A percentile compares a stretch with the other conserved stretches of the same genome.
phyloP scores from a whole-genome alignment of 2,888 invertebrate species.

The Piscicola geometra region DNA sequence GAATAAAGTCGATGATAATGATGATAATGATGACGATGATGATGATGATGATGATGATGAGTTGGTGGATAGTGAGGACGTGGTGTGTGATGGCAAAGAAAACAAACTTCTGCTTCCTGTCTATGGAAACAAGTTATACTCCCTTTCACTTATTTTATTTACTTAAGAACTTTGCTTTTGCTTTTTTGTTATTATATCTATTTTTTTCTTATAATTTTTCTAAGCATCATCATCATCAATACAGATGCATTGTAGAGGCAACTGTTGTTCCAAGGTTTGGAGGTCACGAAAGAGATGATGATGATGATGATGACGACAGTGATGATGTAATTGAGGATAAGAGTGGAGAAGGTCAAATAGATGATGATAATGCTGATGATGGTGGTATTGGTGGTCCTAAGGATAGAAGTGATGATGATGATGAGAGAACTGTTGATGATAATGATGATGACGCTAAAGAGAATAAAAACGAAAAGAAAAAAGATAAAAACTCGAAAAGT shows the following conservation, averaged over 20 bases:
- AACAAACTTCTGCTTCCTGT: background rate
- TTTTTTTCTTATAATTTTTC: no score
- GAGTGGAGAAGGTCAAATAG: background rate
- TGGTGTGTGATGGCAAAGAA: background rate
- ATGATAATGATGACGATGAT: background rate
- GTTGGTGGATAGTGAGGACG: background rate
- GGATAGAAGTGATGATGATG: background rate
- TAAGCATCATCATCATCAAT: no score
- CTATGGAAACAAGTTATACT: background rate
- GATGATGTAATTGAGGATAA: background rate
- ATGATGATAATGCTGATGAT: slow-evolving; percentile 2
- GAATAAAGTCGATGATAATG: background rate
- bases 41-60: background rate
- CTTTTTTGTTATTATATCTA: background rate
- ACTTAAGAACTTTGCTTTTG: background rate
- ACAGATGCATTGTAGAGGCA: slow-evolving; percentile 1
- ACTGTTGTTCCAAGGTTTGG: background rate
- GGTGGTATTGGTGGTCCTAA: no score
- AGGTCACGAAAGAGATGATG: no score
- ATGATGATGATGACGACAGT: background rate
- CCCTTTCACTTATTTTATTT: no score
- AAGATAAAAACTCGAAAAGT: background rate
- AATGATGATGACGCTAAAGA: background rate
- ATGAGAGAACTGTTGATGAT: background rate
- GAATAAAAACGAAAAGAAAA: background rate